Evolutionary conservation across 2,888 invertebrate species (phyloP).

Genomic region (Platypus cylindrus): DNA sequence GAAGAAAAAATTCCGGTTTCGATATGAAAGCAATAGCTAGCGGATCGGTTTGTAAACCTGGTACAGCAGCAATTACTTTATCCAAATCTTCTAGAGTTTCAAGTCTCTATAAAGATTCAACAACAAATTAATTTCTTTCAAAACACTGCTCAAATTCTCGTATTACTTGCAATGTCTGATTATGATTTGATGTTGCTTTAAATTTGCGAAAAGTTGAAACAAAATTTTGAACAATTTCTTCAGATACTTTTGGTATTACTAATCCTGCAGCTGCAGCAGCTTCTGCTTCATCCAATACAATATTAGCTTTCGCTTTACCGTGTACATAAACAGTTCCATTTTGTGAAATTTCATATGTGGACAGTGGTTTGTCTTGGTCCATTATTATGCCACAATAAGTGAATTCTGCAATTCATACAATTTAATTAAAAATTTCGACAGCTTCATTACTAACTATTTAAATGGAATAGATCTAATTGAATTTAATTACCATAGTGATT

Average conservation of each 20-base stretch:
- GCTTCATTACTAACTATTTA: slow-evolving; percentile 28
- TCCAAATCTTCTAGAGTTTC: slow-evolving; percentile 42
- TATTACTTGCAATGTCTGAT: slow-evolving; percentile 52
- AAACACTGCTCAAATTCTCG: slow-evolving; percentile 1
- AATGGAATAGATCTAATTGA: background rate
- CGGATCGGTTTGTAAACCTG: slow-evolving; percentile 56
- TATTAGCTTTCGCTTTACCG: slow-evolving; percentile 33
- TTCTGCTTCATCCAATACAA: slow-evolving; percentile 19
- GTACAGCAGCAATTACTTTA: slow-evolving; percentile 57
- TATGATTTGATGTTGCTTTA: slow-evolving; percentile 46
- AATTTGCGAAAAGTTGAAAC: slow-evolving; percentile 51
- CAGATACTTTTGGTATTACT: slow-evolving; percentile 40
- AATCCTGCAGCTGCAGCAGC: too few relatives aligned
- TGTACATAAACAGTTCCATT: slow-evolving; percentile 47
- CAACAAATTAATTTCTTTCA: slow-evolving; percentile 2
- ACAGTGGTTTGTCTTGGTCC: slow-evolving; percentile 46
- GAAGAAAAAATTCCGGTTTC: slow-evolving; percentile 62
- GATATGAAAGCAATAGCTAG: slow-evolving; percentile 62
- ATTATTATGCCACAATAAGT: slow-evolving; percentile 60
- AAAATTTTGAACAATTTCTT: slow-evolving; percentile 48
- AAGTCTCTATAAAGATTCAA: slow-evolving; percentile 26
- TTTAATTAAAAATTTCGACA: background rate
- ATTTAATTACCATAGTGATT: slow-evolving; percentile 15
- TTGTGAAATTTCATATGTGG: slow-evolving; percentile 48
- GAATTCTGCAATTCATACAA: slow-evolving; percentile 39